phyloP scores from a whole-genome alignment of 2,888 invertebrate species.

The Pristionchus entomophagus region DNA sequence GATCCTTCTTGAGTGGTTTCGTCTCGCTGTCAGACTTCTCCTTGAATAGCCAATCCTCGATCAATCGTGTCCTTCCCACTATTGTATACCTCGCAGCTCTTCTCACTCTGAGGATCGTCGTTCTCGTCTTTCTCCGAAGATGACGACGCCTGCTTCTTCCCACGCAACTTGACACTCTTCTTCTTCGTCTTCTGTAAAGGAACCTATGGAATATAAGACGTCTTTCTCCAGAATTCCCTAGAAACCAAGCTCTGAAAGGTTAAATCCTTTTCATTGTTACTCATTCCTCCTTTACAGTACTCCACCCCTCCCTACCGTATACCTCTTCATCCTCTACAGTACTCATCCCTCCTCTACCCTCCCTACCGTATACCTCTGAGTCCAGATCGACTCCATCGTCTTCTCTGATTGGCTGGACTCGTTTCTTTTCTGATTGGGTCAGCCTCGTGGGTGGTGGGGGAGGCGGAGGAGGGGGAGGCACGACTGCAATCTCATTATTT shows the following conservation, averaged over 20 bases:
- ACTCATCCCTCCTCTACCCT: not conserved
- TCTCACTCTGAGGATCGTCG: conserved; percentile 8
- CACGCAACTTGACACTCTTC: not conserved
- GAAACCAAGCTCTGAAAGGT: too few species aligned
- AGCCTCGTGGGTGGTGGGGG: not conserved
- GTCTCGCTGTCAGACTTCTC: not conserved
- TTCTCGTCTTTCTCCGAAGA: not conserved
- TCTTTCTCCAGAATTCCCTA: too few species aligned
- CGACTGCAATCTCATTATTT: not conserved
- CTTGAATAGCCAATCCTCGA: not conserved
- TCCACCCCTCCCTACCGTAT: not conserved
- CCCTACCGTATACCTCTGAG: conserved; percentile 25
- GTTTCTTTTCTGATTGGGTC: not conserved
- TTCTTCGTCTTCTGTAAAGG: not conserved
- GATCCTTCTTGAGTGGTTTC: not conserved
- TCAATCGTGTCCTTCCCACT: not conserved
- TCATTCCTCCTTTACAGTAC: not conserved
- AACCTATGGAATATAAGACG: too few species aligned
- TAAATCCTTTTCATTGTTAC: too few species aligned
- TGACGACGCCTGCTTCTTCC: not conserved
- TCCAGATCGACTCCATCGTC: conserved; percentile 3
- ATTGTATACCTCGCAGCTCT: conserved; percentile 15
- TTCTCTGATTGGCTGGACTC: not conserved
- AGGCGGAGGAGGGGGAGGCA: conserved; percentile 4
- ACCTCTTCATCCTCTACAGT: not conserved